Base-by-base conservation (phyloP, 2,797 vertebrate species). In the Sebastolobus altivelis region DNA sequence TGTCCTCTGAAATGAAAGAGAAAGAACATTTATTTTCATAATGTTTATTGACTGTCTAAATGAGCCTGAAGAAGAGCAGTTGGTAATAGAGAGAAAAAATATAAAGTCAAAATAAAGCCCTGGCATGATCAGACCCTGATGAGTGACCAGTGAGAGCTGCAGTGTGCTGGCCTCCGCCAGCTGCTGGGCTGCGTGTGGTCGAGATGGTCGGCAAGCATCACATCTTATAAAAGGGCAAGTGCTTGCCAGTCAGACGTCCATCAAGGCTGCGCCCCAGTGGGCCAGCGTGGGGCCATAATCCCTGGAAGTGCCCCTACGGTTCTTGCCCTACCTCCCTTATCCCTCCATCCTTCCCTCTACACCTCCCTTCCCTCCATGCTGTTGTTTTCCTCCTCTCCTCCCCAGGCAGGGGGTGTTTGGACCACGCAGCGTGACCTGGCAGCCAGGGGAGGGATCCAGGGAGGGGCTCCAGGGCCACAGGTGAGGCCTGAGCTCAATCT, bases 391-490 rank as follows among this genome's bases (percentile, higher is more conserved):
- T 92, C 86, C 89, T 91, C 90, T 87, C 77, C 88, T 93, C 91
- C 88, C 90, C 79, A 84, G 89, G 87, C 76, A 79, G 95, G 94
- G 90, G 94, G 93, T 95, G 94, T 95, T 96, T 95, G 94, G 95
- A 95, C 95, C 93, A 87, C 91, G 95, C 93, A 92, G 94, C 83
- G 94, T 94, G 93, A 95, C 95, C 94, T 92, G 95, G 96, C 95
- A 95, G 95, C 96, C 92, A 95, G 93, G 97, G 97, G 97, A 94
- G 91, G 91, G 88, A 95, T 95, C 86, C 92, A 94, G 96, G 96
- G 97, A 94, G 92, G 93, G 91, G 94, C 95, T 91, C 88, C 74
- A 0, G 96, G 96, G 97, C 96, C 97, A 97, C 97, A 98, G 97
- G 97, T 98, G 98, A 98, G 95, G 95, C 93, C 91, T 93, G 93